phyloP scores from a whole-genome alignment of 1,140 invertebrate species.

The Cheumatopsyche charites region DNA sequence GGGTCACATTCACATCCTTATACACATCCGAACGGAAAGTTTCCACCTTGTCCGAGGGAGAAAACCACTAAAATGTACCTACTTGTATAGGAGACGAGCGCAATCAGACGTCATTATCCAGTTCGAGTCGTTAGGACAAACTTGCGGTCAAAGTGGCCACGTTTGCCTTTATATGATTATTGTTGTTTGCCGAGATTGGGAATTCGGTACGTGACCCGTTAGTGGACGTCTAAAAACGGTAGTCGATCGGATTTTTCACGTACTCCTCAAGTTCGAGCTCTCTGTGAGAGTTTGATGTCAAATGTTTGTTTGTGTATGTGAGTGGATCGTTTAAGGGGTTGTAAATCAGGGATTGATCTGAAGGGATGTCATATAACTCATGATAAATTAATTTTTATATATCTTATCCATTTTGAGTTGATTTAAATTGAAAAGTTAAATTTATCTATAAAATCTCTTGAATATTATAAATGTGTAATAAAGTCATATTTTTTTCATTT shows the following conservation, averaged over 20 bases:
- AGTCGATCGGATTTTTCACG: neutral
- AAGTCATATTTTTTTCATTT: too few relatives aligned
- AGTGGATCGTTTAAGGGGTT: neutral
- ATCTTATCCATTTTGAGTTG: too few relatives aligned
- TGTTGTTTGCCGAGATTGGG: conserved; percentile 41
- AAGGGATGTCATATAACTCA: too few relatives aligned
- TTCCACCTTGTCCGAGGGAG: neutral
- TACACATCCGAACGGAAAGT: too few relatives aligned
- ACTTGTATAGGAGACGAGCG: neutral
- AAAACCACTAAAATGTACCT: too few relatives aligned
- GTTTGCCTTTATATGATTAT: conserved; percentile 44
- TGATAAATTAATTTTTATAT: too few relatives aligned
- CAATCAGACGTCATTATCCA: conserved; percentile 46
- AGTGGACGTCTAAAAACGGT: conserved; percentile 10
- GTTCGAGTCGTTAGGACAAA: conserved; percentile 41
- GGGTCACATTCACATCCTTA: too few relatives aligned
- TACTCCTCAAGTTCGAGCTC: too few relatives aligned
- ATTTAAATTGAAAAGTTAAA: too few relatives aligned
- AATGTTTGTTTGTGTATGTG: neutral
- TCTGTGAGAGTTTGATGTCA: too few relatives aligned
- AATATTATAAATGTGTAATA: too few relatives aligned
- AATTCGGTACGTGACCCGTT: conserved; percentile 42
- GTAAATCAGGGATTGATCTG: neutral
- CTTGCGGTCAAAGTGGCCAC: conserved; percentile 42
- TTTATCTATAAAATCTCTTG: too few relatives aligned